Conservation (phyloP, 2,113 vertebrate species). For the Felis catus region F.catus_Fca126_mat1.0 CM031411.1:37261501-37262000, state of each 20-base stretch:
- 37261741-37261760: constrained; percentile 17
- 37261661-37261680: constrained; percentile 41
- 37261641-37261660: background rate
- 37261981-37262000: constrained; percentile 51
- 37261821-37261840: constrained; percentile 77
- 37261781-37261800: constrained; percentile 65
- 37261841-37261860: constrained; percentile 76
- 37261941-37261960: constrained; percentile 61
- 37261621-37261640: constrained; percentile 57
- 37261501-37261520: background rate
- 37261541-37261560: background rate
- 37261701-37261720: constrained; percentile 35
- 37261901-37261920: constrained; percentile 51
- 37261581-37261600: background rate
- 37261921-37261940: constrained; percentile 70
- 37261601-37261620: constrained; percentile 35
- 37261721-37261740: constrained; percentile 54
- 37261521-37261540: constrained; percentile 29
- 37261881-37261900: constrained; percentile 69
- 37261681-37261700: constrained; percentile 61
- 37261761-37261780: constrained; percentile 70
- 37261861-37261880: constrained; percentile 72
- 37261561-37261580: constrained; percentile 27
- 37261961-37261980: background rate
- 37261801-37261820: constrained; percentile 64